Evolutionary conservation across 2,888 invertebrate genomes (phyloP), one percentile per base, ranked within the genome.

Genomic region (Drosophila conformis): DNA sequence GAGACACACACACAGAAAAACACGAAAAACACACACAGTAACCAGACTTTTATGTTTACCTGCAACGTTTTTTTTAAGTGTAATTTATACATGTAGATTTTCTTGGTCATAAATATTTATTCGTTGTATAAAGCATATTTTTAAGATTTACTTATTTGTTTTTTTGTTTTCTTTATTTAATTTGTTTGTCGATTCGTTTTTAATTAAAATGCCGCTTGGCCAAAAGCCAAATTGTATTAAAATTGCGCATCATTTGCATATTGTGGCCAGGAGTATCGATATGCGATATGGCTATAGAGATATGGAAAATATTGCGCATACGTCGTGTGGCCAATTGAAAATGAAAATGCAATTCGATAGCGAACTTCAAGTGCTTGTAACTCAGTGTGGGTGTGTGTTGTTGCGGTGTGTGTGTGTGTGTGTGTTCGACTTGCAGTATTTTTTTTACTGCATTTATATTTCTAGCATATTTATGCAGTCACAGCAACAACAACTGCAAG

Each of bases 381-480:
- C 49, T 49, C 21, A 29, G 36, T 40, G 46, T 25, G 21, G 36
- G 40, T 13, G 27, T 29, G 31, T 42, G 5, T 15, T 29, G 21
- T 66, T 31, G 48, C 21, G 31, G 40, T 10, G 38, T 27, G 42
- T n/a, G 21, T 42, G 38, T 10, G 38, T 29, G 21, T 42, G 36
- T 53, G 25, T 29, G 31, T 70, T 40, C 46, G 31, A 51, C 29
- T 67, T 70, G 69, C 72, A 71, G 78, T 79, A 79, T 83, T 83
- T 83, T 86, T n/a, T 76, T 53, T 65, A 70, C 71, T 73, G 78
- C 82, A 87, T 87, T 87, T 84, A 78, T 82, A 84, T 81, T 84
- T 87, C 83, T 75, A 79, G 77, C 76, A 83, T 83, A 81, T 83
- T 83, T 86, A 83, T 81, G 86, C 80, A 76, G 78, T 73, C 61